Evolutionary conservation across 2,888 invertebrate species (phyloP).

Genomic region (Gortyna flavago): DNA sequence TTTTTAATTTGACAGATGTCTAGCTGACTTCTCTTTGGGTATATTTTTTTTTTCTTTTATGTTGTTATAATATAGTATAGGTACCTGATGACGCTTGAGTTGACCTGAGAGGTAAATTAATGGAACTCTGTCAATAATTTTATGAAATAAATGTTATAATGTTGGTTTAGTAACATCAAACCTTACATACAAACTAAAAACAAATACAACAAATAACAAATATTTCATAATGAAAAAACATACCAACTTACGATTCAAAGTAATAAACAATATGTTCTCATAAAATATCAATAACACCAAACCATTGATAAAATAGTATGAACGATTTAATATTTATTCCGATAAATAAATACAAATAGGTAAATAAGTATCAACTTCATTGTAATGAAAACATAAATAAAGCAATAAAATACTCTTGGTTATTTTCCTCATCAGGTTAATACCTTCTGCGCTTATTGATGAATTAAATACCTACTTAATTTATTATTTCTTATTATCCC

Average conservation of each 20-base stretch:
- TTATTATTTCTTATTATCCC: background rate
- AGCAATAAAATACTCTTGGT: background rate
- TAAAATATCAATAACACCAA: background rate
- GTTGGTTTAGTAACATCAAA: no score
- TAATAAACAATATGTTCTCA: background rate
- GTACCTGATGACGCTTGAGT: background rate
- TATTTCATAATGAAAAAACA: background rate
- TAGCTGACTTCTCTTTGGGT: background rate
- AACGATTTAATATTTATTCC: slow-evolving; percentile 13
- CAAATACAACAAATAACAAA: no score
- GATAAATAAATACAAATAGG: background rate
- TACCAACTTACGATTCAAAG: background rate
- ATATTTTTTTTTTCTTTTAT: background rate
- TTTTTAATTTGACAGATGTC: slow-evolving; percentile 19
- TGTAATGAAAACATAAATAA: slow-evolving; percentile 16
- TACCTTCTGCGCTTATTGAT: background rate
- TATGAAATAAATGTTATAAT: background rate
- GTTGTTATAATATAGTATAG: background rate
- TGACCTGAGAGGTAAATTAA: background rate
- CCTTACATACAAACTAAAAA: background rate
- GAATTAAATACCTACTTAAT: background rate
- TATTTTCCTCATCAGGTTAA: background rate
- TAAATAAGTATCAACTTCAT: background rate
- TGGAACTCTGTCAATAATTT: background rate
- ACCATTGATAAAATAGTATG: background rate